Conservation (phyloP, 1,140 invertebrate species). For the Eurytemora carolleeae region DNA sequence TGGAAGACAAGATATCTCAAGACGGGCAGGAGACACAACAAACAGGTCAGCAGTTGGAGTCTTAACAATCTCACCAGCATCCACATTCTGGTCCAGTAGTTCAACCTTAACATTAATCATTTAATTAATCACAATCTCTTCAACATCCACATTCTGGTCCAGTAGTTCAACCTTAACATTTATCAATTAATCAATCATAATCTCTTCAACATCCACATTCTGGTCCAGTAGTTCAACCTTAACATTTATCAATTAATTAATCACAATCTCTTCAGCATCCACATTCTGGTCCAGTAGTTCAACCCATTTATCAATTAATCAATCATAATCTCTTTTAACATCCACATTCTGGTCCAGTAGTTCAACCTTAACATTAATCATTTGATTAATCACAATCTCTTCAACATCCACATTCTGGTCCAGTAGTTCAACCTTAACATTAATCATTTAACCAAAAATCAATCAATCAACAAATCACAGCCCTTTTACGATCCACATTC, state of each 20-base stretch:
- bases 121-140: slow-evolving; percentile 25
- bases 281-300: slow-evolving; percentile 21
- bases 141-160: slow-evolving; percentile 22
- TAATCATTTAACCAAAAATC: too few species aligned
- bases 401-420: slow-evolving; percentile 22
- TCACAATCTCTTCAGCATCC: slow-evolving; percentile 23
- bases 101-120: too few species aligned
- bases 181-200: too few species aligned
- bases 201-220: slow-evolving; percentile 23
- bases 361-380: slow-evolving; percentile 19
- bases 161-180: slow-evolving; percentile 19
- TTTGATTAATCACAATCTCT: too few species aligned
- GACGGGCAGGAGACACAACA: slow-evolving; percentile 32
- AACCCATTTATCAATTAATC: too few species aligned
- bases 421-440: slow-evolving; percentile 18
- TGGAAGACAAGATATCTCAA: slow-evolving; percentile 27
- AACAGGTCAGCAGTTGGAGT: slow-evolving; percentile 26
- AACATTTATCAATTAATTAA: too few species aligned
- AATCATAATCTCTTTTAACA: too few species aligned
- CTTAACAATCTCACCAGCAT: slow-evolving; percentile 23
- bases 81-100: slow-evolving; percentile 21
- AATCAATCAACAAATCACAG: too few species aligned
- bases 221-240: slow-evolving; percentile 20
- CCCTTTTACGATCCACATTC: slow-evolving; percentile 22
- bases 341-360: slow-evolving; percentile 21